Conservation (phyloP, 2,888 invertebrate species). For the Mimumesa dahlbomi region DNA sequence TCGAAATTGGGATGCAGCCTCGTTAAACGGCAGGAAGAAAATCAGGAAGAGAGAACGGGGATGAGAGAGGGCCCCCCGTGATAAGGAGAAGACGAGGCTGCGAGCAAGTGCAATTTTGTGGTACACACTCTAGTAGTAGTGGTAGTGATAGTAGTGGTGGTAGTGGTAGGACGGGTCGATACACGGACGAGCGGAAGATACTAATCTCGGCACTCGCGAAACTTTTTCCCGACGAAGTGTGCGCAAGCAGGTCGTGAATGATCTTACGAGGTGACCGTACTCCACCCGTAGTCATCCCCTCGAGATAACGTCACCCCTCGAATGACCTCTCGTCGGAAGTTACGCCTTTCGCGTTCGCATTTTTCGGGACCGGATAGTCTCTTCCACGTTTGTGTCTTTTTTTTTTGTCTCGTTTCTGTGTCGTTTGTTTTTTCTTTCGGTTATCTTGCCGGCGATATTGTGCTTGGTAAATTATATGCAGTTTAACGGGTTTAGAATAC, state of each 20-base stretch:
- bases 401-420: conserved; percentile 1
- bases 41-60: not conserved
- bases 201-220: conserved; percentile 53
- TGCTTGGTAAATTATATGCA: too few species aligned
- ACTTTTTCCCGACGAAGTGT: conserved; percentile 46
- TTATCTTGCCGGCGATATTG: too few species aligned
- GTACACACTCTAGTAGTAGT: too few species aligned
- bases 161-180: conserved; percentile 52
- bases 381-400: not conserved
- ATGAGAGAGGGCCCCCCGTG: too few species aligned
- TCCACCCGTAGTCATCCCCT: not conserved
- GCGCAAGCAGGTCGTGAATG: conserved; percentile 39
- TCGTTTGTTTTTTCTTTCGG: too few species aligned
- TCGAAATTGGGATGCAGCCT: not conserved
- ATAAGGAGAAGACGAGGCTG: not conserved
- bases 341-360: conserved; percentile 10
- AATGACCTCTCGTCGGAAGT: conserved; percentile 21
- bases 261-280: conserved; percentile 47
- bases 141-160: too few species aligned
- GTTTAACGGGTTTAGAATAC: too few species aligned
- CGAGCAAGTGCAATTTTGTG: not conserved
- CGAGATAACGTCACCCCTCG: conserved; percentile 27
- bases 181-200: conserved; percentile 53
- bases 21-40: not conserved
- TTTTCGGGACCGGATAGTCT: not conserved